A percentile compares a stretch with the other conserved stretches of the same genome.
Conservation (phyloP, 2,888 invertebrate genomes). For the Melinaea menophilus region DNA sequence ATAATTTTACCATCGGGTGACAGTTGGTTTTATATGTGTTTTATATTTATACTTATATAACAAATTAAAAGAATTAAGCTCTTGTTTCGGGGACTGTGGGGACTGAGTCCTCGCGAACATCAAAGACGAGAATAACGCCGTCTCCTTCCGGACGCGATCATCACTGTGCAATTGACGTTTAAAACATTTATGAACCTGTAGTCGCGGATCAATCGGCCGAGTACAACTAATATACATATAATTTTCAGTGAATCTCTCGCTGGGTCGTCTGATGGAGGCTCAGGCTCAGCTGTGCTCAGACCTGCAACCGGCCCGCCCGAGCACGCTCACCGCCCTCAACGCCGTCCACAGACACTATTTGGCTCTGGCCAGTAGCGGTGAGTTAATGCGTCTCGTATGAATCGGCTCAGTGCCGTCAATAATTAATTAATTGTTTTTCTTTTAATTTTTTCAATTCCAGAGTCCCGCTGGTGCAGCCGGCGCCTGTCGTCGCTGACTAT, state of each 20-base stretch:
- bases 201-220: not conserved
- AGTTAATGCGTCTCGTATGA: slow-evolving; percentile 19
- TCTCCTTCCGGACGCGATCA: no score
- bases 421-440: no score
- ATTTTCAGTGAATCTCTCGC: slow-evolving; percentile 50
- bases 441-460: not conserved
- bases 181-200: not conserved
- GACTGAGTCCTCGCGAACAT: no score
- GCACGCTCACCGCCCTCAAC: slow-evolving; percentile 41
- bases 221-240: not conserved
- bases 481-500: slow-evolving; percentile 17
- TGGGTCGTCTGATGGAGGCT: slow-evolving; percentile 53
- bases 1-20: no score
- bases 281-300: slow-evolving; percentile 37
- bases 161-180: no score
- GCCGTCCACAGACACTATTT: slow-evolving; percentile 54
- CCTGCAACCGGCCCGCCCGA: slow-evolving; percentile 24
- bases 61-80: no score
- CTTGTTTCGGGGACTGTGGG: no score
- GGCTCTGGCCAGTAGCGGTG: slow-evolving; percentile 42
- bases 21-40: no score
- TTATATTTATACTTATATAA: no score
- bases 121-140: no score
- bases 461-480: slow-evolving; percentile 27
- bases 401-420: no score